Conservation (phyloP, 2,113 vertebrate species). For the Harpagus bidentatus region DNA sequence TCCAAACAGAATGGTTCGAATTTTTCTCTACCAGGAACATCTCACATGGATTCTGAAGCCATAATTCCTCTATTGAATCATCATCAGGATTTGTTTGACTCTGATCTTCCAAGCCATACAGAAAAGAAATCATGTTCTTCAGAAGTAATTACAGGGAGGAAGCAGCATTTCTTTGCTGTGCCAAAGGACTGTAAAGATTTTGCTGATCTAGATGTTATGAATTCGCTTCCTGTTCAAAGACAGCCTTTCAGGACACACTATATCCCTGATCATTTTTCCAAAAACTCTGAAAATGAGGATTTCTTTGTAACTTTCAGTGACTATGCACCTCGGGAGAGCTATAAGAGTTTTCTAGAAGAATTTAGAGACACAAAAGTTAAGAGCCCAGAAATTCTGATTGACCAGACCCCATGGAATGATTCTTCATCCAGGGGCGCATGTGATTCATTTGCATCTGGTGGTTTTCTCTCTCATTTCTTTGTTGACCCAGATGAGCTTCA, state of each 20-base stretch:
- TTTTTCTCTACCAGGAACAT: constrained; percentile 45
- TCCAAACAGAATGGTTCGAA: background rate
- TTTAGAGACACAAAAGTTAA: background rate
- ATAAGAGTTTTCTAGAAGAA: background rate
- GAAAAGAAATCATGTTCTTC: constrained; percentile 7
- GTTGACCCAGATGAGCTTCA: constrained; percentile 1
- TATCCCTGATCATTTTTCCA: background rate
- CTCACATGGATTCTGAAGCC: constrained; percentile 1
- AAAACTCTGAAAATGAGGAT: background rate
- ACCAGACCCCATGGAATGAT: background rate
- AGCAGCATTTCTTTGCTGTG: background rate
- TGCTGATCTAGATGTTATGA: background rate
- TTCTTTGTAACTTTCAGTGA: background rate
- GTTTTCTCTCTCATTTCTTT: constrained; percentile 23
- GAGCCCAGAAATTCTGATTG: constrained; percentile 5
- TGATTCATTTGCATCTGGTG: background rate
- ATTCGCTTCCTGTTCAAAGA: background rate
- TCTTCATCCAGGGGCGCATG: background rate
- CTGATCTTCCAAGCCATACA: background rate
- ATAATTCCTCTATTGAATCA: background rate
- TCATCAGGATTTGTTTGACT: background rate
- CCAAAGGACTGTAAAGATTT: background rate
- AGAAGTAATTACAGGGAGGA: background rate
- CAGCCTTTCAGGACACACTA: background rate
- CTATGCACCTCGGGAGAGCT: background rate